These are phyloP conservation scores for Meloidogyne hapla DNA, from an alignment of 1,140 invertebrate genomes.

Conservation along the genomic window DNA sequence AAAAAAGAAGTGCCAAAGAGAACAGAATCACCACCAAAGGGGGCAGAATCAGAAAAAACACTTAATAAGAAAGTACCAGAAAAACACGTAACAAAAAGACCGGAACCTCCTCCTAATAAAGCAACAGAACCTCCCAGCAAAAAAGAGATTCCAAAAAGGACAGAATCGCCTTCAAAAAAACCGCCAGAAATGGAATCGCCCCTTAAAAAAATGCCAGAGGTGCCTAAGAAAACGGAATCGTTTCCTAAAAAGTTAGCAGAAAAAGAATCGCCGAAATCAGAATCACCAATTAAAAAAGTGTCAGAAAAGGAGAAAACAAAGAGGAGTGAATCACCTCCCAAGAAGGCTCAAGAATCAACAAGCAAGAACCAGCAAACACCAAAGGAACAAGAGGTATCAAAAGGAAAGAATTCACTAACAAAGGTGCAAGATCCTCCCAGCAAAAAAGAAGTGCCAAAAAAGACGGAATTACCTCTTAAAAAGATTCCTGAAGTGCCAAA, in stretches of 20 bases:
- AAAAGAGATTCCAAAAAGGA: neutral
- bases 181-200: neutral
- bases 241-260: neutral
- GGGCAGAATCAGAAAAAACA: neutral
- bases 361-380: neutral
- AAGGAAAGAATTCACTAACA: neutral
- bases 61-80: neutral
- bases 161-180: neutral
- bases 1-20: neutral
- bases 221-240: neutral
- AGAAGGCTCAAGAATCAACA: too few relatives aligned
- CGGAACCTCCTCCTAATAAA: neutral
- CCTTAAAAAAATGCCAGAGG: neutral
- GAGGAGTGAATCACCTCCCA: too few relatives aligned
- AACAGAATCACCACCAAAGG: neutral
- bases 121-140: neutral
- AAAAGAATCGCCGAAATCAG: neutral
- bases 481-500: neutral
- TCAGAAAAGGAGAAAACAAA: neutral
- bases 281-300: neutral
- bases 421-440: too few relatives aligned
- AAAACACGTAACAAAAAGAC: neutral
- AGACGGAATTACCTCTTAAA: neutral
- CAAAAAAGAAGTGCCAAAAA: neutral
- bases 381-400: neutral